Evolutionary conservation across 2,888 invertebrate species (phyloP).

Genomic region (Parnassius apollo): DNA sequence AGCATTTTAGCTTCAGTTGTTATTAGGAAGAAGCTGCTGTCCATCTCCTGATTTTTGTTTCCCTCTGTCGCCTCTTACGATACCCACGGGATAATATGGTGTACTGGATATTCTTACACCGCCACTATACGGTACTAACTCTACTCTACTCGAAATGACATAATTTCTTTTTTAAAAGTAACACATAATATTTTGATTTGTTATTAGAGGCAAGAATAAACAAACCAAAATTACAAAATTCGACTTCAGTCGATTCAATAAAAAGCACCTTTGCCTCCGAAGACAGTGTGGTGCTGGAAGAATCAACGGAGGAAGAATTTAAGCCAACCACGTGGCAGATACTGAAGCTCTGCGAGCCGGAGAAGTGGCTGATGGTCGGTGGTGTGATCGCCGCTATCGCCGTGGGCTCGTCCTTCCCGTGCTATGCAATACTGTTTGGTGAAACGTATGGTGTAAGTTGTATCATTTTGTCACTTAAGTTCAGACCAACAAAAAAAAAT

Average conservation of each 20-base stretch:
- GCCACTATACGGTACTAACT: too few relatives aligned
- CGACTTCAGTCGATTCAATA: conserved; percentile 59
- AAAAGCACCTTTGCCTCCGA: conserved; percentile 46
- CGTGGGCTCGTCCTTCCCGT: conserved; percentile 87
- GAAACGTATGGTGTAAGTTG: conserved; percentile 85
- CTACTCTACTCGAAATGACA: too few relatives aligned
- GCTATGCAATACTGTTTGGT: conserved; percentile 89
- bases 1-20: too few relatives aligned
- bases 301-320: conserved; percentile 54
- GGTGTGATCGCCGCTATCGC: conserved; percentile 84
- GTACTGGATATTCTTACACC: too few relatives aligned
- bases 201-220: conserved; percentile 48
- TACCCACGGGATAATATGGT: too few relatives aligned
- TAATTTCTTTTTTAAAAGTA: too few relatives aligned
- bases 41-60: too few relatives aligned
- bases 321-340: conserved; percentile 76
- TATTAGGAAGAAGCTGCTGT: too few relatives aligned
- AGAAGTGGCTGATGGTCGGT: conserved; percentile 84
- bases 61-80: too few relatives aligned
- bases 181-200: neutral
- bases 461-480: neutral
- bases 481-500: too few relatives aligned
- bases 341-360: conserved; percentile 84
- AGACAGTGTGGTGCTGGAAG: conserved; percentile 48
- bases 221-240: conserved; percentile 49